A percentile compares a stretch with the other conserved stretches of the same genome.
These are phyloP conservation scores for Myopa tessellatipennis DNA, from an alignment of 2,888 invertebrate species.

Conservation along the genomic window DNA sequence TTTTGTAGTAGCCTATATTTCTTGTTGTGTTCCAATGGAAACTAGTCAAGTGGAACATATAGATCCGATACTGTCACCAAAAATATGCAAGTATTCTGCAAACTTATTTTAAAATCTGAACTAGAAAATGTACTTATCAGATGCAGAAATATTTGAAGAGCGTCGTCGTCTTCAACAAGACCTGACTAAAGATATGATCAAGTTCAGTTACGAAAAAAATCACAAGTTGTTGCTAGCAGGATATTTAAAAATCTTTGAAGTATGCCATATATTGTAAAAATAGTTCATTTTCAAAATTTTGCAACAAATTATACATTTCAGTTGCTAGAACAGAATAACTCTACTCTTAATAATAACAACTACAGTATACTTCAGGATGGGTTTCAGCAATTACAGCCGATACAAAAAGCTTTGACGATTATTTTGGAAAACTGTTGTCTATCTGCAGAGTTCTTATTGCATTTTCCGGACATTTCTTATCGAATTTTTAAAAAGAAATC, in stretches of 20 bases:
- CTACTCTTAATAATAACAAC: conserved; percentile 42
- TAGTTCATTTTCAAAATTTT: neutral
- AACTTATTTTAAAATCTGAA: neutral
- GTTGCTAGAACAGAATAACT: conserved; percentile 49
- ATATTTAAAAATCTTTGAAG: conserved; percentile 51
- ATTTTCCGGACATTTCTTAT: conserved; percentile 53
- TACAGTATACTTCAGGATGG: conserved; percentile 44
- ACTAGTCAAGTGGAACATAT: too few species aligned
- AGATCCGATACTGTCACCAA: conserved; percentile 17
- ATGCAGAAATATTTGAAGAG: conserved; percentile 48
- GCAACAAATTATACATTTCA: conserved; percentile 22
- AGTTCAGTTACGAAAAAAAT: conserved; percentile 49
- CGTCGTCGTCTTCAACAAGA: conserved; percentile 49
- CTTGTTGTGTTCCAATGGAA: neutral
- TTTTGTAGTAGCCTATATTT: neutral
- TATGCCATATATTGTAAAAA: conserved; percentile 13
- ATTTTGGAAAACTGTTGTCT: conserved; percentile 50
- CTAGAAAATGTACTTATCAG: conserved; percentile 38
- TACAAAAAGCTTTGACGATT: conserved; percentile 47
- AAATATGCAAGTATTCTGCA: conserved; percentile 37
- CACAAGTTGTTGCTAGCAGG: conserved; percentile 51
- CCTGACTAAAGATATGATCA: conserved; percentile 48
- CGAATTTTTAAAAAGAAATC: conserved; percentile 43
- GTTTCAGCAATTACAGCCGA: conserved; percentile 43
- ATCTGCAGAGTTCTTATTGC: conserved; percentile 50